A percentile compares a stretch with the other conserved stretches of the same genome.
Conservation (phyloP, 2,113 vertebrate genomes). For the Casuarius casuarius region DNA sequence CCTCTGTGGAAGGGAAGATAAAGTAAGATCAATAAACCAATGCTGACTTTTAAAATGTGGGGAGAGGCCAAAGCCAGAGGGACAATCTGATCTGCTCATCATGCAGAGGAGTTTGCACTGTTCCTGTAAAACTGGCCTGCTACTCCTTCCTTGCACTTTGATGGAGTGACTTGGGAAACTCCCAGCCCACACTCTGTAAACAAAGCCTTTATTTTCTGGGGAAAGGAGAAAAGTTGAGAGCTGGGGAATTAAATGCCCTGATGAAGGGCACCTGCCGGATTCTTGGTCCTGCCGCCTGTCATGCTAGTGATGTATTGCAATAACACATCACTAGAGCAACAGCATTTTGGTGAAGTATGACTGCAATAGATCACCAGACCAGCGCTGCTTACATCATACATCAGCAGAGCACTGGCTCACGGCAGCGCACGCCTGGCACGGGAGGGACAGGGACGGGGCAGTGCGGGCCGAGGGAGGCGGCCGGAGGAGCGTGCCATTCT, state of each 20-base stretch:
- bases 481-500: not conserved
- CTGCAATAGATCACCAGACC: slow-evolving; percentile 7
- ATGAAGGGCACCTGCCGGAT: slow-evolving; percentile 57
- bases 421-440: rapidly evolving
- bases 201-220: slow-evolving; percentile 25
- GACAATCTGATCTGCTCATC: rapidly evolving
- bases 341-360: not conserved
- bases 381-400: rapidly evolving
- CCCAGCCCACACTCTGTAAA: not conserved
- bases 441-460: not conserved
- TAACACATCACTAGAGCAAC: slow-evolving; percentile 19
- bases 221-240: slow-evolving; percentile 23
- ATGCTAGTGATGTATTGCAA: not conserved
- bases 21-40: not conserved
- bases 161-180: not conserved
- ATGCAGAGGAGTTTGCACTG: not conserved
- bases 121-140: not conserved
- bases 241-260: slow-evolving; percentile 42
- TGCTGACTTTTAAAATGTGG: not conserved
- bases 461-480: not conserved
- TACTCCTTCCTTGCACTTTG: not conserved
- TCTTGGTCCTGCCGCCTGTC: not conserved
- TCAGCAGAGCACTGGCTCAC: rapidly evolving
- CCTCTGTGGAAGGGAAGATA: not conserved
- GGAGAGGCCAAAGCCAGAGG: not conserved